Base-by-base conservation (phyloP, 2,797 vertebrate species). In the Sandelia bainsii region DNA sequence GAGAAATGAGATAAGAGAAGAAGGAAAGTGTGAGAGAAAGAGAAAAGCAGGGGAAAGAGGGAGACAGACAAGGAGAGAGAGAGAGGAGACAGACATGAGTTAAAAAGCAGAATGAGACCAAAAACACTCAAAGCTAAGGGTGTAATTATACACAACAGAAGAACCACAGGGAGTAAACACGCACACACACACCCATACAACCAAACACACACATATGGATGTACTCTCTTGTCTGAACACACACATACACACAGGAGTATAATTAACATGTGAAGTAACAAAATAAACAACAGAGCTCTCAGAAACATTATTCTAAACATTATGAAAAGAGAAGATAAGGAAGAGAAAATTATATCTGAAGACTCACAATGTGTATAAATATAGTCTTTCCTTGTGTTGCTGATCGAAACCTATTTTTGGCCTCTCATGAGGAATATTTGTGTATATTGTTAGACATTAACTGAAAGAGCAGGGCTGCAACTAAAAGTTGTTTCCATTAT, bases 91-190 rank as follows among this genome's bases (percentile, higher is more conserved):
- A 78, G 46, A 84, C 66, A 81, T 82, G 8, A 84, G 81, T 85
- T 87, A 79, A 89, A 86, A 69, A 87, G 77, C 72, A 75, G 63
- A 82, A 84, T 82, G 60, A 85, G 72, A 86, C 78, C 72, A 87
- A 75, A 90, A 87, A 83, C 78, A 87, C 84, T 91, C 76, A 49
- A 83, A 72, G 77, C 59, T 80, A 54, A 87, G 83, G 62, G 66
- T 84, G 65, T 90, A 88, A 91, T 91, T 91, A 90, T 54, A 74
- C 86, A 87, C 87, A 89, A 87, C 79, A 79, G 70, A 81, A 76
- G 63, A 71, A 78, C 63, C 39, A 72, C 63, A 57, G 74, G 72
- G 74, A 72, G 44, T 11, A 17, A 79, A 69, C 11, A 69, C 40
- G 77, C 58, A 63, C 54, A 53, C 63, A 42, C 58, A 63, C 54